Conservation (phyloP, 1,140 invertebrate species). For the Drosophila ananassae region DNA sequence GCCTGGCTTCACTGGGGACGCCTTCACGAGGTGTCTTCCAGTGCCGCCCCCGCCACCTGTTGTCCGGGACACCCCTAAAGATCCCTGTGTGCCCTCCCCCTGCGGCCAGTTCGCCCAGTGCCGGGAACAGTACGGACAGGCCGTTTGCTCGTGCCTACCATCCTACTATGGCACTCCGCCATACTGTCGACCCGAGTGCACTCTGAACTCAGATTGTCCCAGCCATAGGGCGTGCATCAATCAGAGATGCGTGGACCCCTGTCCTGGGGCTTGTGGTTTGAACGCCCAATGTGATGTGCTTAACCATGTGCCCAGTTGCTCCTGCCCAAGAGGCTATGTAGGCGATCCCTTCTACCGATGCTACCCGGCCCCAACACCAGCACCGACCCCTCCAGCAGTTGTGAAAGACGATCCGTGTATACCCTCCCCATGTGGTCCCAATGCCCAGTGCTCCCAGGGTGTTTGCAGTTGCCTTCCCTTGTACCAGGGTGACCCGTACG, state of each 20-base stretch:
- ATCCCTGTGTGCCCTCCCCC: constrained; percentile 89
- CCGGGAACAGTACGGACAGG: constrained; percentile 85
- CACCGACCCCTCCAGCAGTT: constrained; percentile 86
- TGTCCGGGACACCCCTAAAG: constrained; percentile 63
- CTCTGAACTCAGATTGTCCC: constrained; percentile 89
- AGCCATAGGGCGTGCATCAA: constrained; percentile 90
- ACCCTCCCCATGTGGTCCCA: constrained; percentile 91
- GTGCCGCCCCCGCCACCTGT: constrained; percentile 84
- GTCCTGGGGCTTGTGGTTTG: constrained; percentile 90
- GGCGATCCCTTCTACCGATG: constrained; percentile 88
- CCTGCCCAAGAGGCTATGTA: constrained; percentile 88
- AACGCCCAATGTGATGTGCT: constrained; percentile 90
- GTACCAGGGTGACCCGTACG: constrained; percentile 90
- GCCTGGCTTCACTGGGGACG: constrained; percentile 90
- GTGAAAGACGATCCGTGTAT: constrained; percentile 88
- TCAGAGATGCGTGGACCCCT: constrained; percentile 92
- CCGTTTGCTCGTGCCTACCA: constrained; percentile 88
- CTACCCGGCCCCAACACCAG: constrained; percentile 78
- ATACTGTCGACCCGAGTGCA: constrained; percentile 90
- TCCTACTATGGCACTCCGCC: constrained; percentile 90
- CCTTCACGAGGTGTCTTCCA: constrained; percentile 89
- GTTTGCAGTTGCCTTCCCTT: constrained; percentile 86
- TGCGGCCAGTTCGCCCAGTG: constrained; percentile 88
- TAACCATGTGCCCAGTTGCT: constrained; percentile 90
- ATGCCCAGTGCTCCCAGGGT: constrained; percentile 88